Base-by-base conservation (phyloP, 2,888 invertebrate species). In the Callosobruchus maculatus region DNA sequence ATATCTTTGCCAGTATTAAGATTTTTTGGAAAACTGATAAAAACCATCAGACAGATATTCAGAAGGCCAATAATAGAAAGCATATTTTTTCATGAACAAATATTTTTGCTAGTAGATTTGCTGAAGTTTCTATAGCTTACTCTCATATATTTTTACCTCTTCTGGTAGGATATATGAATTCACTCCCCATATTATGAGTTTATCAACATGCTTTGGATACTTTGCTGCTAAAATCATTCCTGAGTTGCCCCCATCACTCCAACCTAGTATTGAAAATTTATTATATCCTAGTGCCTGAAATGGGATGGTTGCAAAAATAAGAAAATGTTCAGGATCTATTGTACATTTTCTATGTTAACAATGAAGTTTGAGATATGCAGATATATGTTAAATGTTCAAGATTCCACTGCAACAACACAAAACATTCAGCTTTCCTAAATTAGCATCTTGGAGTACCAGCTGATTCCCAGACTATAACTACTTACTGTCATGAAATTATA, bases 201-300 rank as follows among this genome's bases (percentile, higher is more conserved):
- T 95, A 18, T 91, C 88, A 0, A 97, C 89, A 13, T 86, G 86
- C 0, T 91, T 88, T 0, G 93, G 91, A 86, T 93, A 90, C 75
- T 90, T 91, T 0, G 93, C 93, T 3, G 96, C 93, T n/a, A 94
- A 83, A 30, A 97, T 92, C 77, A 97, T 86, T 20, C 92, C 92
- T 0, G 94, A 91, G 69, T 92, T 93, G 0, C 95, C 97, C 26
- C 97, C 97, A 87, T 96, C 96, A 86, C 95, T 95, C 95, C 97
- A 97, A 0, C 97, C 97, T 74, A 97, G 83, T 9, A 96, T 81
- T 0, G 95, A 95, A 86, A 92, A 95, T 79, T 91, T 91, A 0
- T 89, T 83, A 68, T 93, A 88, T 0, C 92, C 90, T 9, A 97
- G 84, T 68, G 88, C 87, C 90, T 93, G 81, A 9, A 71, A 18